Conservation (phyloP, 2,797 vertebrate genomes). For the Parambassis ranga region DNA sequence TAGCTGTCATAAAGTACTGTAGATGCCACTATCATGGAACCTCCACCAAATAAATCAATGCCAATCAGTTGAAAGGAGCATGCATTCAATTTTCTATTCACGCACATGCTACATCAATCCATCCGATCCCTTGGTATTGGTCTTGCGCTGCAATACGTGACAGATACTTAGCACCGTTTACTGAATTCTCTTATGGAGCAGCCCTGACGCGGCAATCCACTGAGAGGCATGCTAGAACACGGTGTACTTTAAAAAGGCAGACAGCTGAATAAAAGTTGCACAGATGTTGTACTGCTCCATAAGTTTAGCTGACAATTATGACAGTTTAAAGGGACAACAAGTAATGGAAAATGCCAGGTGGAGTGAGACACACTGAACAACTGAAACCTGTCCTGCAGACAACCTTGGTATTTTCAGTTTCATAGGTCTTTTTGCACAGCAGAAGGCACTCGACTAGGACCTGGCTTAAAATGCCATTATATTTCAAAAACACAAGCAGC, state of each 20-base stretch:
- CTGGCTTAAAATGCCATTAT: not conserved
- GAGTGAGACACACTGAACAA: not conserved
- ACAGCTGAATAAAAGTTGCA: constrained; percentile 5
- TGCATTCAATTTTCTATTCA: not conserved
- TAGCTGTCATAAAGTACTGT: constrained; percentile 30
- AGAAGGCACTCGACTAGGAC: not conserved
- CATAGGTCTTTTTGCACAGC: not conserved
- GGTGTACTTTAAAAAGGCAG: constrained; percentile 35
- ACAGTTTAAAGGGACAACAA: not conserved
- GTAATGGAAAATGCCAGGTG: not conserved
- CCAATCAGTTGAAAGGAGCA: constrained; percentile 12
- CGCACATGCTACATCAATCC: not conserved
- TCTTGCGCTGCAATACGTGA: constrained; percentile 30
- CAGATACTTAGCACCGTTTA: constrained; percentile 43
- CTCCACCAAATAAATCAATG: constrained; percentile 4
- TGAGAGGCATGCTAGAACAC: constrained; percentile 32
- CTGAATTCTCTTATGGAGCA: constrained; percentile 28
- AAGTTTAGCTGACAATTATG: not conserved
- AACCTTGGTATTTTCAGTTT: constrained; percentile 7
- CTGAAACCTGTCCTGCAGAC: constrained; percentile 4
- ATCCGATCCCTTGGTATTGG: constrained; percentile 12
- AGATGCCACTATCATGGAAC: not conserved
- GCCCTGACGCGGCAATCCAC: constrained; percentile 30
- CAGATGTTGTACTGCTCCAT: constrained; percentile 5
- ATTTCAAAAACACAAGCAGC: constrained; percentile 3